phyloP scores from a whole-genome alignment of 2,888 invertebrate genomes.

The Cerceris rybyensis region DNA sequence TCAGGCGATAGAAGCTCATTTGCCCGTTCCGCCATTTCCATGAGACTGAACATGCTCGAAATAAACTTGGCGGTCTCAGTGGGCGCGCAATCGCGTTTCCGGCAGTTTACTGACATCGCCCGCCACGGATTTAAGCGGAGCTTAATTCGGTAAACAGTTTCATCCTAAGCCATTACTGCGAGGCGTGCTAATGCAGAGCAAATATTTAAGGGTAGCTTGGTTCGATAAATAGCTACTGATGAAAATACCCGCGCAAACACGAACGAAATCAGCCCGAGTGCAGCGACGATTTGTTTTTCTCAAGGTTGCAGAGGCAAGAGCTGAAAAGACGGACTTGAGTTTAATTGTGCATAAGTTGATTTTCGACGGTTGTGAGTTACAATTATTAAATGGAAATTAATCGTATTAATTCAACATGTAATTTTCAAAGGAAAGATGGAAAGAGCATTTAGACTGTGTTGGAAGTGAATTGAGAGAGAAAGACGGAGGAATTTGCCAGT shows the following conservation, averaged over 20 bases:
- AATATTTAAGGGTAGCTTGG: conserved; percentile 37
- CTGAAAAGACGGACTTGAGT: no score
- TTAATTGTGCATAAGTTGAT: no score
- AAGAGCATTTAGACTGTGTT: background rate
- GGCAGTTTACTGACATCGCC: conserved; percentile 5
- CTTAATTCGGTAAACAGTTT: conserved; percentile 57
- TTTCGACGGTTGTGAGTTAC: background rate
- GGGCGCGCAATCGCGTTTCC: conserved; percentile 19
- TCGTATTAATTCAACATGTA: background rate
- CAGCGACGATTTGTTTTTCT: no score
- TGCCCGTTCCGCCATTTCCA: background rate
- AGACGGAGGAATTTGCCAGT: conserved; percentile 40
- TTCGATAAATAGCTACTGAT: background rate
- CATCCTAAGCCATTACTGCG: conserved; percentile 44
- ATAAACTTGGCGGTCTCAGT: conserved; percentile 16
- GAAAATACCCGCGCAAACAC: no score
- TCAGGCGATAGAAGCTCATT: background rate
- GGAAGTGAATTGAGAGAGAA: conserved; percentile 11
- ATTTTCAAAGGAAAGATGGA: background rate
- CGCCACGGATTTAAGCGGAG: conserved; percentile 31
- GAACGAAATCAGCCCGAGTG: no score
- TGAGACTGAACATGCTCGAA: conserved; percentile 17
- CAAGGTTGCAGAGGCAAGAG: no score
- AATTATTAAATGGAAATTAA: background rate
- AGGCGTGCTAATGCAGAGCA: conserved; percentile 47